Evolutionary conservation across 2,113 vertebrate genomes (phyloP), one percentile per base, ranked within the genome.

Genomic region (Nothobranchius furzeri): DNA sequence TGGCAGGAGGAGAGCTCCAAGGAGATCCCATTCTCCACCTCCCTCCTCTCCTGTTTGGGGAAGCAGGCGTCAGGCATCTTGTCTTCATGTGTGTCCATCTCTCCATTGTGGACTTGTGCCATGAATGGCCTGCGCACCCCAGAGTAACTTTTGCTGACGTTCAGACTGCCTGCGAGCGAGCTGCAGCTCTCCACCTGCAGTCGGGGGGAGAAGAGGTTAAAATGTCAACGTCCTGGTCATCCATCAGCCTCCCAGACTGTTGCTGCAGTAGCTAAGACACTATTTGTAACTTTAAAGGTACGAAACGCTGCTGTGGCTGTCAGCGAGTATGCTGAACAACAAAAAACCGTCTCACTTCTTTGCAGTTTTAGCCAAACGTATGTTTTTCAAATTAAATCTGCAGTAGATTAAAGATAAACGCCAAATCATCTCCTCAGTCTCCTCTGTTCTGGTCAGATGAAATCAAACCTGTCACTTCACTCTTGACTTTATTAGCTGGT

Each of bases 51-150:
- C 88, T 91, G 90, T 77, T 87, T 90, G 61, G 75, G 82, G 85
- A 86, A 81, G 76, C 83, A 78, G 75, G 64, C 55, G 12, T 83
- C 81, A 1, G 76, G 69, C 47, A 84, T 86, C 81, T 87, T 81
- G 76, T 87, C 86, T 60, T 83, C 82, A 90, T 87, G 81, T 57
- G 81, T 65, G 62, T 77, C 87, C 64, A 78, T 51, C n/a, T 96
- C 94, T 63, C 97, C 96, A 12, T 98, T 99, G 90, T 94, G 94
- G 89, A 95, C 86, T 61, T 91, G 93, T 59, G 93, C 92, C 57
- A 91, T 85, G 5, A 93, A 76, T 75, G 89, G 90, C 60, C 92
- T 90, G 76, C 94, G 93, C 12, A 88, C 87, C 82, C 91, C 82
- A 2, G 89, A 69, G 51, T 89, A 94, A 85, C 91, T 93, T 90